Percentiles rank a stretch among this genome's conserved stretches.
Evolutionary conservation across 2,113 vertebrate genomes (phyloP).

Genomic region (Misgurnus anguillicaudatus): DNA sequence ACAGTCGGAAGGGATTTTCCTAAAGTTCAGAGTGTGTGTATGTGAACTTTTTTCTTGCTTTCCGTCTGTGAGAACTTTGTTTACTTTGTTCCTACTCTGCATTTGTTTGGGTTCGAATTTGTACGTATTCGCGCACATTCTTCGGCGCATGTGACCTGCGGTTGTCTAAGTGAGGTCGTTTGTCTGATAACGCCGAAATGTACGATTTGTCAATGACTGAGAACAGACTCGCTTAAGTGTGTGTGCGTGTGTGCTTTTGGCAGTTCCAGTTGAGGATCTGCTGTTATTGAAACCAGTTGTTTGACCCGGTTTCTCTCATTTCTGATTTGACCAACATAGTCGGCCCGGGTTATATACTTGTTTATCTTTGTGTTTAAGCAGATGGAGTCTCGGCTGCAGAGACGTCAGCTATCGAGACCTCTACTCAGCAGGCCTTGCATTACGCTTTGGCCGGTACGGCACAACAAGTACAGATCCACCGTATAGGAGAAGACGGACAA

Average conservation of each 20-base stretch:
- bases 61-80: conserved; percentile 25
- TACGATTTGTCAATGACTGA: not conserved
- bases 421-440: conserved; percentile 89
- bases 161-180: not conserved
- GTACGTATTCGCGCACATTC: not conserved
- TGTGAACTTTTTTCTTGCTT: conserved; percentile 18
- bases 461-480: conserved; percentile 96
- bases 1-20: conserved; percentile 44
- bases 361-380: conserved; percentile 50
- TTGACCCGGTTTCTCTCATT: conserved; percentile 16
- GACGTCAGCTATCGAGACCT: conserved; percentile 78
- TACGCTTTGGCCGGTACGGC: conserved; percentile 89
- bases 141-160: not conserved
- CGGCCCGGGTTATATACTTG: not conserved
- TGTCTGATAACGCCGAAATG: not conserved
- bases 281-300: conserved; percentile 20
- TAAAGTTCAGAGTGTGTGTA: conserved; percentile 32
- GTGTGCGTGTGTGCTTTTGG: not conserved
- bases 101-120: not conserved
- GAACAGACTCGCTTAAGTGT: conserved; percentile 1
- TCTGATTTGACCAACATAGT: conserved; percentile 24
- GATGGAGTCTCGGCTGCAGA: conserved; percentile 69
- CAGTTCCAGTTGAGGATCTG: not conserved
- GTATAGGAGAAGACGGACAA: conserved; percentile 95
- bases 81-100: not conserved